phyloP scores from a whole-genome alignment of 2,888 invertebrate species.

The Cantharis flavilabris region DNA sequence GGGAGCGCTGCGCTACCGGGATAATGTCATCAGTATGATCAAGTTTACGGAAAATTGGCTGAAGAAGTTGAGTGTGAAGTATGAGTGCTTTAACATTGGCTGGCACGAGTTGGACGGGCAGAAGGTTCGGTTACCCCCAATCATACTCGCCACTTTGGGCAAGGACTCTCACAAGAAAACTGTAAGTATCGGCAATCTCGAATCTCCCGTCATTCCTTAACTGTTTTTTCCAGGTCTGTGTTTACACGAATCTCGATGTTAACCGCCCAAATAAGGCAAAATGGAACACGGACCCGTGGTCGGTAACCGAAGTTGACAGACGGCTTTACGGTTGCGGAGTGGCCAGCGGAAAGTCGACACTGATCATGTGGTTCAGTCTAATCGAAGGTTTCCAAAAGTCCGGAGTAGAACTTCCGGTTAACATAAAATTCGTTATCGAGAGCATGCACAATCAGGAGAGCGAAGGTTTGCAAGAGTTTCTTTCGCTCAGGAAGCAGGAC shows the following conservation, averaged over 20 bases:
- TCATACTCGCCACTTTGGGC: constrained; percentile 51
- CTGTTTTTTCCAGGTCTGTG: constrained; percentile 43
- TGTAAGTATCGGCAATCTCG: constrained; percentile 36
- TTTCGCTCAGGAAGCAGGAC: constrained; percentile 46
- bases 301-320: constrained; percentile 47
- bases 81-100: constrained; percentile 53
- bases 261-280: constrained; percentile 44
- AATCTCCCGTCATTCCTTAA: background rate
- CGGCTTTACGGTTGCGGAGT: constrained; percentile 53
- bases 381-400: constrained; percentile 49
- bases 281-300: constrained; percentile 55
- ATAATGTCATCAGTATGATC: constrained; percentile 48
- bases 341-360: constrained; percentile 53
- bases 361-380: constrained; percentile 55
- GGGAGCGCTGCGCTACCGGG: constrained; percentile 43
- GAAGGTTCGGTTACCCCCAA: constrained; percentile 49
- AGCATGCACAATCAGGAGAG: constrained; percentile 53
- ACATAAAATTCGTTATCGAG: constrained; percentile 56
- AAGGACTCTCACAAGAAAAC: constrained; percentile 50
- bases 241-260: constrained; percentile 55
- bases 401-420: constrained; percentile 52
- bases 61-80: constrained; percentile 50
- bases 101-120: constrained; percentile 46
- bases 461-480: constrained; percentile 50
- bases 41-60: constrained; percentile 52